Evolutionary conservation across 2,888 invertebrate genomes (phyloP).

Genomic region (Boloria euphrosyne): DNA sequence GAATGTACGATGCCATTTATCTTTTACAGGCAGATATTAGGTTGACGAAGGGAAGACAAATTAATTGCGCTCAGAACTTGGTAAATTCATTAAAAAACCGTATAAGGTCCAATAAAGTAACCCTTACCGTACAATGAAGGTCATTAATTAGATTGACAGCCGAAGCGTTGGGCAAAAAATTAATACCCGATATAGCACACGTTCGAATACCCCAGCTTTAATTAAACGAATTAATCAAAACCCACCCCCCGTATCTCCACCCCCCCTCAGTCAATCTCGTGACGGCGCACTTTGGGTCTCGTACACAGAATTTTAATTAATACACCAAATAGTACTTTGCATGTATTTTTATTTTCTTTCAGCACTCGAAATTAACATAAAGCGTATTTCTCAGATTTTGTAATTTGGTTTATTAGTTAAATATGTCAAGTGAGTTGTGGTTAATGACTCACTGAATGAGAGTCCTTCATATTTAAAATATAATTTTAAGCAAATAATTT

Average conservation of each 20-base stretch:
- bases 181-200: slow-evolving; percentile 46
- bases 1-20: slow-evolving; percentile 5
- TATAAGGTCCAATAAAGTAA: slow-evolving; percentile 35
- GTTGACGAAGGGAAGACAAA: slow-evolving; percentile 18
- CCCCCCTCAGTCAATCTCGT: slow-evolving; percentile 43
- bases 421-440: slow-evolving; percentile 5
- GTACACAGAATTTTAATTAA: slow-evolving; percentile 47
- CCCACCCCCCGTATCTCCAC: slow-evolving; percentile 31
- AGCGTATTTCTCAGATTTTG: neutral
- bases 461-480: neutral
- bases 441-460: neutral
- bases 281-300: slow-evolving; percentile 45
- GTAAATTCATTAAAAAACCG: slow-evolving; percentile 33
- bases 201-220: slow-evolving; percentile 49
- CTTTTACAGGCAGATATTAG: slow-evolving; percentile 16
- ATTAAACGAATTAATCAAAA: slow-evolving; percentile 58
- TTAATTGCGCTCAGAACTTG: slow-evolving; percentile 28
- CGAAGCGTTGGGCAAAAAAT: slow-evolving; percentile 43
- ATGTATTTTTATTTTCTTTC: slow-evolving; percentile 19
- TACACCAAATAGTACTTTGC: slow-evolving; percentile 34
- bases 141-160: slow-evolving; percentile 46
- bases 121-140: slow-evolving; percentile 33
- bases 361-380: neutral
- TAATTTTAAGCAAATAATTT: no score
- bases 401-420: slow-evolving; percentile 9